phyloP scores from a whole-genome alignment of 2,113 vertebrate genomes.

The Hassar affinis region DNA sequence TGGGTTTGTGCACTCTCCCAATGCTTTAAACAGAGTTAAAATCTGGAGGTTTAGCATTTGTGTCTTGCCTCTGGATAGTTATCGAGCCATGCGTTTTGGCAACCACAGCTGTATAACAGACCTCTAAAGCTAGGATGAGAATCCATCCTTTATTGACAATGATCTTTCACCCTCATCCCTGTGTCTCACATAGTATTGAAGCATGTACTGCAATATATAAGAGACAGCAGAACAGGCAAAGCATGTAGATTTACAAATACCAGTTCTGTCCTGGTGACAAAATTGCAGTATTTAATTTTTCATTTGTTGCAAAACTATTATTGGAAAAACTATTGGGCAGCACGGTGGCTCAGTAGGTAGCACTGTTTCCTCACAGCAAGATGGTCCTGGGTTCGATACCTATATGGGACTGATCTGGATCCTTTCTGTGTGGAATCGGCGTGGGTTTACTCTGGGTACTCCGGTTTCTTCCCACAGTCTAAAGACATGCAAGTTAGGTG shows the following conservation, averaged over 20 bases:
- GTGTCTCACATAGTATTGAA: neutral
- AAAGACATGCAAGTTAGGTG: too few species aligned
- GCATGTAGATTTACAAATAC: neutral
- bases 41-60: neutral
- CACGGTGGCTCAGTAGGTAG: too few species aligned
- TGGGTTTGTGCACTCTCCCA: neutral
- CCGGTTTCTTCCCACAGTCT: too few species aligned
- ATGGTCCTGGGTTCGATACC: too few species aligned
- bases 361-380: too few species aligned
- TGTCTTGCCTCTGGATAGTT: constrained; percentile 38
- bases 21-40: neutral
- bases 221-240: neutral
- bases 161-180: constrained; percentile 9
- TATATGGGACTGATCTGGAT: too few species aligned
- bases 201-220: neutral
- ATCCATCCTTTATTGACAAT: neutral
- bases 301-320: neutral
- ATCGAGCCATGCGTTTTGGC: constrained; percentile 23
- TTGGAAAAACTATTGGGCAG: too few species aligned
- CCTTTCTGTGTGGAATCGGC: too few species aligned
- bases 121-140: constrained; percentile 1
- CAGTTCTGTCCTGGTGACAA: neutral
- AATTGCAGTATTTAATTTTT: neutral
- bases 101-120: constrained; percentile 16
- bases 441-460: too few species aligned